Conservation (phyloP, 2,888 invertebrate species). For the Lepidonotus clava region DNA sequence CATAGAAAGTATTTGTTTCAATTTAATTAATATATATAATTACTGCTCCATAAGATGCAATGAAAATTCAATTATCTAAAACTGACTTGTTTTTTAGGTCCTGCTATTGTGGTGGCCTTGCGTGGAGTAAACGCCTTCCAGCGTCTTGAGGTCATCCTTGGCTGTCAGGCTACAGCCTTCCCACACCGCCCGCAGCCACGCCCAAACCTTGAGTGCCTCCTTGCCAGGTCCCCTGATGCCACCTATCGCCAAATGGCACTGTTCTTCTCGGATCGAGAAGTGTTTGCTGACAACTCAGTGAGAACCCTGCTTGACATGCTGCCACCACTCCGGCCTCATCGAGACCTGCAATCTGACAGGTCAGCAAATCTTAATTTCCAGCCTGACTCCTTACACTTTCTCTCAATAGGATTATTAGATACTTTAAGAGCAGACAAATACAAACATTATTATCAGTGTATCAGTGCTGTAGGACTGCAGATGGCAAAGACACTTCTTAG, state of each 20-base stretch:
- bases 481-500: too few relatives aligned
- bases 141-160: conserved; percentile 64
- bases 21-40: too few relatives aligned
- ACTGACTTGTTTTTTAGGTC: conserved; percentile 67
- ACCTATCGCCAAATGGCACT: conserved; percentile 72
- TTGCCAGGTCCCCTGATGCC: conserved; percentile 73
- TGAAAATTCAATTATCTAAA: too few relatives aligned
- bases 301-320: conserved; percentile 71
- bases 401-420: too few relatives aligned
- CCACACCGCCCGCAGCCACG: background rate
- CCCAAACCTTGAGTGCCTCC: conserved; percentile 69
- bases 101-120: conserved; percentile 73
- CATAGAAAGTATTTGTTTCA: too few relatives aligned
- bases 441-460: too few relatives aligned
- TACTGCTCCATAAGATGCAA: too few relatives aligned
- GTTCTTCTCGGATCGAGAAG: conserved; percentile 75
- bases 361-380: too few relatives aligned
- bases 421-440: too few relatives aligned
- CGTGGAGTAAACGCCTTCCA: conserved; percentile 74
- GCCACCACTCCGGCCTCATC: conserved; percentile 61
- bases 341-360: too few relatives aligned
- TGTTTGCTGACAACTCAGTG: conserved; percentile 72
- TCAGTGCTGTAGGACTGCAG: too few relatives aligned
- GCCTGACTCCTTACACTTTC: too few relatives aligned
- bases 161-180: conserved; percentile 57